phyloP scores from a whole-genome alignment of 2,888 invertebrate species.

The Plebejus argus region DNA sequence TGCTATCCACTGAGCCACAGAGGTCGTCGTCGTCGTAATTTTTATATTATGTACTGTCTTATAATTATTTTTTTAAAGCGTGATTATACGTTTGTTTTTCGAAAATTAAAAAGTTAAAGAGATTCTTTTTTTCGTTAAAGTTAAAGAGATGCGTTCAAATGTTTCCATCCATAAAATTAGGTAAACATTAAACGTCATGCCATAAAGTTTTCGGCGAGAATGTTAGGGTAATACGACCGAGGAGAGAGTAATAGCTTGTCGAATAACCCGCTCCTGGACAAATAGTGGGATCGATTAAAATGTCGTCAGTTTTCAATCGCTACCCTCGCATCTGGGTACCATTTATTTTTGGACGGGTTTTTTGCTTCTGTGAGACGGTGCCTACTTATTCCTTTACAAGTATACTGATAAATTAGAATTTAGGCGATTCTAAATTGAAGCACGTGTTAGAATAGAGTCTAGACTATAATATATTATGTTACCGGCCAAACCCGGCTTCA shows the following conservation, averaged over 20 bases:
- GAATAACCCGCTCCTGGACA: constrained; percentile 47
- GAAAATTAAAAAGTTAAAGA: no score
- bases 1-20: no score
- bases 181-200: constrained; percentile 1
- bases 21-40: no score
- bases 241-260: constrained; percentile 47
- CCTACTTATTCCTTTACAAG: not conserved
- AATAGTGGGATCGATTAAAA: constrained; percentile 46
- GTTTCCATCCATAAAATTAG: not conserved
- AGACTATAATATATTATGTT: no score
- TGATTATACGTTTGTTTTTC: no score
- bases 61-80: no score
- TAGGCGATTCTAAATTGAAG: not conserved
- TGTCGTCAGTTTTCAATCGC: constrained; percentile 43
- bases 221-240: constrained; percentile 39
- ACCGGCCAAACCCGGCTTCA: no score
- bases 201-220: constrained; percentile 44
- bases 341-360: constrained; percentile 8
- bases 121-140: no score
- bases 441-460: no score
- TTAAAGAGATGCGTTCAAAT: not conserved
- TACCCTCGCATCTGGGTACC: constrained; percentile 37
- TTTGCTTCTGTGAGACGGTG: not conserved
- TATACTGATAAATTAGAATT: not conserved
- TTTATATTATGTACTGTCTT: no score